A percentile compares a stretch with the other conserved stretches of the same genome.
Evolutionary conservation across 2,797 vertebrate genomes (phyloP).

Genomic region (Chaetophractus vellerosus): DNA sequence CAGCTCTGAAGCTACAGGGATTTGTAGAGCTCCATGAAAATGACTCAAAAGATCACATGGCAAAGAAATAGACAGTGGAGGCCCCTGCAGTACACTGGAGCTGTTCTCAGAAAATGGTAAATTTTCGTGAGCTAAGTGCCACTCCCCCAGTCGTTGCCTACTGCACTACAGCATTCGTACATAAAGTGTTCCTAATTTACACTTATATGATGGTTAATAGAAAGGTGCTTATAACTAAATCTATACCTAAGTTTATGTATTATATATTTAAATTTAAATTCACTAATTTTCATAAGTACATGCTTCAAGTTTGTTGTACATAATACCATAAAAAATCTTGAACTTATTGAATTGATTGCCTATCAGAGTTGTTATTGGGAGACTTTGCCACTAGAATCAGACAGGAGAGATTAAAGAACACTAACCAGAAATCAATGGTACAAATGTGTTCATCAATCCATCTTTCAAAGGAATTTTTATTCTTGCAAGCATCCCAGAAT

Average conservation of each 20-base stretch:
- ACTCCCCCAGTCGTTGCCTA: background rate
- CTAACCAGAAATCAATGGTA: constrained; percentile 74
- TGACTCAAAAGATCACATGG: background rate
- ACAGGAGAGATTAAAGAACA: constrained; percentile 68
- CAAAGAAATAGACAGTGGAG: background rate
- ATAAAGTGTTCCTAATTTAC: background rate
- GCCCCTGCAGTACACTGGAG: background rate
- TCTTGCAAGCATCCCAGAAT: constrained; percentile 50
- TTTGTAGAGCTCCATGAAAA: background rate
- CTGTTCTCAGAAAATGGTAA: background rate
- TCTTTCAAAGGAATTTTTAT: constrained; percentile 69
- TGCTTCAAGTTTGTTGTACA: constrained; percentile 32
- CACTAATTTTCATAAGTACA: constrained; percentile 62
- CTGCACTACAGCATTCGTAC: background rate
- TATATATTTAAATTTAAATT: constrained; percentile 29
- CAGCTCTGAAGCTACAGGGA: background rate
- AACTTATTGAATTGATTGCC: constrained; percentile 37
- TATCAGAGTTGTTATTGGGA: constrained; percentile 45
- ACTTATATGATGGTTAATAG: background rate
- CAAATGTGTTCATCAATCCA: constrained; percentile 74
- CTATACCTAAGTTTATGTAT: background rate
- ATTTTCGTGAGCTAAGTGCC: background rate
- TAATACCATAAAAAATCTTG: constrained; percentile 52
- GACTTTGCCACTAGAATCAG: constrained; percentile 67
- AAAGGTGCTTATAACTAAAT: background rate